These are phyloP conservation scores for Vesta saturnalis DNA, from an alignment of 2,888 invertebrate genomes.

Conservation along the genomic window DNA sequence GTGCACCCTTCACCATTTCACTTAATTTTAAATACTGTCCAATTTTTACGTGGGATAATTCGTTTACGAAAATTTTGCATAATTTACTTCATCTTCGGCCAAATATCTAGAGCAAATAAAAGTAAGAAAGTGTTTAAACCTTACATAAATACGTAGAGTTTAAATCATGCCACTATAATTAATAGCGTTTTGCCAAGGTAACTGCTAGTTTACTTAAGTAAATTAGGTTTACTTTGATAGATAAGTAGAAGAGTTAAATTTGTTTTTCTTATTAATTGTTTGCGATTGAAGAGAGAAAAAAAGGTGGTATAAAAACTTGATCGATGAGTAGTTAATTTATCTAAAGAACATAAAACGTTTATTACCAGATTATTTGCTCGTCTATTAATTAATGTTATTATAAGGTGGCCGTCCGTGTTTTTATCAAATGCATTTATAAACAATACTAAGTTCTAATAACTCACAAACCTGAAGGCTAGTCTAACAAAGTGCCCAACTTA, in stretches of 20 bases:
- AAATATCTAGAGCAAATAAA: slow-evolving; percentile 4
- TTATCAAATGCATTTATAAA: no score
- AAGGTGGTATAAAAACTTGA: background rate
- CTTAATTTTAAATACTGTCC: background rate
- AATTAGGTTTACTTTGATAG: slow-evolving; percentile 10
- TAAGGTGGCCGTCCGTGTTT: no score
- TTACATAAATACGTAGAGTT: background rate
- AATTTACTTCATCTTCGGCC: background rate
- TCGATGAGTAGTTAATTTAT: slow-evolving; percentile 1
- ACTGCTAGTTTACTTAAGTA: slow-evolving; percentile 1
- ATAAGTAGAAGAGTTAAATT: background rate
- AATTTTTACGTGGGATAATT: background rate
- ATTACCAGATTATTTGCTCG: slow-evolving; percentile 4
- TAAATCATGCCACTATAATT: slow-evolving; percentile 13
- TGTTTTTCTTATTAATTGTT: slow-evolving; percentile 1
- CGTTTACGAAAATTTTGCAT: background rate
- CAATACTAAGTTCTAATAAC: no score
- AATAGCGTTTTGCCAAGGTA: slow-evolving; percentile 5
- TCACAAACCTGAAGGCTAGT: no score
- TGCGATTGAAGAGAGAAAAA: background rate
- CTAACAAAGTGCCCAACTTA: no score
- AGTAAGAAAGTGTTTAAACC: slow-evolving; percentile 10
- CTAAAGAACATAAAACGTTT: slow-evolving; percentile 3
- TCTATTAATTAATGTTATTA: slow-evolving; percentile 12
- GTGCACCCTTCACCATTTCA: background rate